Percentiles rank a stretch among this genome's conserved stretches.
Conservation (phyloP, 2,888 invertebrate species). For the Dasypolia templi region DNA sequence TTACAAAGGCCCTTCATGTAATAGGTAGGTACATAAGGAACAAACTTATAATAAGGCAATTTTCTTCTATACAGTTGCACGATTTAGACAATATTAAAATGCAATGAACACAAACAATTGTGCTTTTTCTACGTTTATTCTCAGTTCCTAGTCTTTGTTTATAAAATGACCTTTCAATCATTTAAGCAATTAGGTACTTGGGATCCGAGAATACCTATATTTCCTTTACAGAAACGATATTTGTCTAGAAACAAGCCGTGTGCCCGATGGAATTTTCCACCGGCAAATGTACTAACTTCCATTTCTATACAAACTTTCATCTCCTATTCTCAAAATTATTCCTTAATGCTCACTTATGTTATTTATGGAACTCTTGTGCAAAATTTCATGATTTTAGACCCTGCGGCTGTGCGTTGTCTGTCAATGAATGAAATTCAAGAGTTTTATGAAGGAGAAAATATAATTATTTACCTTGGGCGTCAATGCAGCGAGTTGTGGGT, state of each 20-base stretch:
- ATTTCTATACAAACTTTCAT: background rate
- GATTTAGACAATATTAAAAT: background rate
- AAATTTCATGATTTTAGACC: background rate
- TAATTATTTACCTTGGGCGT: conserved; percentile 85
- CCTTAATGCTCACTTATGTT: background rate
- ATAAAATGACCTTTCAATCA: background rate
- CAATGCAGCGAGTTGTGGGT: conserved; percentile 81
- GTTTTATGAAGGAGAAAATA: background rate
- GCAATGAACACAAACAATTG: conserved; percentile 7
- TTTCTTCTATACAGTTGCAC: background rate
- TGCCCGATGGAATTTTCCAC: background rate
- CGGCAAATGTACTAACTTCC: background rate
- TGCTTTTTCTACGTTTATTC: background rate
- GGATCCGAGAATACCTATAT: background rate
- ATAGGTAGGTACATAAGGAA: no score
- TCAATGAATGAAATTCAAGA: background rate
- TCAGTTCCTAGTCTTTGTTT: conserved; percentile 24
- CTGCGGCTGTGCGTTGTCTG: background rate
- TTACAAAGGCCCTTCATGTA: background rate
- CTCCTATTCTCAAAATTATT: background rate
- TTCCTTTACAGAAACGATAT: background rate
- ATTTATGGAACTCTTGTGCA: background rate
- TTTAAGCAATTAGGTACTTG: background rate
- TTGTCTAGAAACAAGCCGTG: background rate
- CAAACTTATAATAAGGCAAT: no score